Evolutionary conservation across 2,797 vertebrate species (phyloP), one percentile per base, ranked within the genome.

Genomic region (Diglossa cyanea): DNA sequence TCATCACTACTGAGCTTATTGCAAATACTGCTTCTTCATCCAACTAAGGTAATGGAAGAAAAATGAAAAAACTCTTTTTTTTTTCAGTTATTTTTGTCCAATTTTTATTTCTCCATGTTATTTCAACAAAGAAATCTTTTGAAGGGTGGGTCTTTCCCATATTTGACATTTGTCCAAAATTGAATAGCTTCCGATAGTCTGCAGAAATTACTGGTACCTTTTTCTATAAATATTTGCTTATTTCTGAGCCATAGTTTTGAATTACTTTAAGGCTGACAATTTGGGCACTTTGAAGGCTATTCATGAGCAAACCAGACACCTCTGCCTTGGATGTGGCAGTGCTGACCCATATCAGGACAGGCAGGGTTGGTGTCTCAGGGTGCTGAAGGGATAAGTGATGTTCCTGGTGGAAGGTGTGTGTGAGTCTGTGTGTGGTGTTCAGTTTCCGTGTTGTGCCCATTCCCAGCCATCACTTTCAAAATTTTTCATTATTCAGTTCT

Each of bases 381-480:
- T 3, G 2, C 10, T 20, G 35, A 58, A 37, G 35, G 24, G 57
- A 26, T 37, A 26, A 58, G 35, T 19, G 25, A 11, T 28, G 25
- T 18, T 58, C 25, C 17, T 37, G 57, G 35, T 37, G 33, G 18
- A 18, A 26, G 16, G 24, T 58, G 24, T 18, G 33, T 57, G 55
- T 57, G 23, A 25, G 33, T 35, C 24, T 57, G 33, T 8, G 16
- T 26, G 55, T 37, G 33, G 55, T 17, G 24, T 17, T 26, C 3
- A 1, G 33, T 12, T 57, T 57, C 5, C 13, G 7, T 16, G 4
- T 9, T 1, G 1, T 48, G 37, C 0, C 0, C 12, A 23, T 51
- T 58, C 40, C 31, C 35, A 76, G 26, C 25, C 28, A 30, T 4
- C 7, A 1, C n/a, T 88, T 77, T 53, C 35, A 81, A 72, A 23